Conservation (phyloP, 2,797 vertebrate species). For the Tenualosa ilisha region DNA sequence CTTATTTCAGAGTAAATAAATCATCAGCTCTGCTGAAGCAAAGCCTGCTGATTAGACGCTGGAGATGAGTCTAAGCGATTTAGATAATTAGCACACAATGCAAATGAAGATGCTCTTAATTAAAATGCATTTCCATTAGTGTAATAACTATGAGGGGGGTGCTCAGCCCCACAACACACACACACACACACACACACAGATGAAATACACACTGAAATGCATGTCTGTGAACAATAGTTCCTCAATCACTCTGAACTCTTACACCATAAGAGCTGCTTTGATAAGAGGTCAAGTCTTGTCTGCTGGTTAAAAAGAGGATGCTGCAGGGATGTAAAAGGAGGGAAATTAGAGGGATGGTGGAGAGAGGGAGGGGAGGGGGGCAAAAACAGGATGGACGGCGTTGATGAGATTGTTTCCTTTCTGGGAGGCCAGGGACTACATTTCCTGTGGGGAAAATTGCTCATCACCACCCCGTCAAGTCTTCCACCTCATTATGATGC, state of each 20-base stretch:
- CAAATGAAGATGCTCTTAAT: constrained; percentile 76
- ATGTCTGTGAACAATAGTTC: constrained; percentile 57
- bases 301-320: constrained; percentile 40
- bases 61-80: constrained; percentile 69
- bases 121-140: constrained; percentile 75
- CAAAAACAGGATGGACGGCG: neutral
- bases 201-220: neutral
- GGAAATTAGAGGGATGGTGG: neutral
- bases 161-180: neutral
- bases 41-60: constrained; percentile 65
- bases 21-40: constrained; percentile 55
- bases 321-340: constrained; percentile 22
- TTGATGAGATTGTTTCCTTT: constrained; percentile 14
- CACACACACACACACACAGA: neutral
- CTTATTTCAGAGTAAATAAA: constrained; percentile 54
- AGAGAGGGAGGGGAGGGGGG: neutral
- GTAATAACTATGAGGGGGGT: constrained; percentile 65
- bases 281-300: constrained; percentile 61
- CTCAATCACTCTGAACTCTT: constrained; percentile 50
- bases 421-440: constrained; percentile 6
- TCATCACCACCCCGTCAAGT: constrained; percentile 19
- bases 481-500: neutral
- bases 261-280: constrained; percentile 57
- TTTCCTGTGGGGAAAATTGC: constrained; percentile 16
- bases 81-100: constrained; percentile 73